A percentile compares a stretch with the other conserved stretches of the same genome.
phyloP scores from a whole-genome alignment of 2,888 invertebrate genomes.

The Anthrax anthrax region DNA sequence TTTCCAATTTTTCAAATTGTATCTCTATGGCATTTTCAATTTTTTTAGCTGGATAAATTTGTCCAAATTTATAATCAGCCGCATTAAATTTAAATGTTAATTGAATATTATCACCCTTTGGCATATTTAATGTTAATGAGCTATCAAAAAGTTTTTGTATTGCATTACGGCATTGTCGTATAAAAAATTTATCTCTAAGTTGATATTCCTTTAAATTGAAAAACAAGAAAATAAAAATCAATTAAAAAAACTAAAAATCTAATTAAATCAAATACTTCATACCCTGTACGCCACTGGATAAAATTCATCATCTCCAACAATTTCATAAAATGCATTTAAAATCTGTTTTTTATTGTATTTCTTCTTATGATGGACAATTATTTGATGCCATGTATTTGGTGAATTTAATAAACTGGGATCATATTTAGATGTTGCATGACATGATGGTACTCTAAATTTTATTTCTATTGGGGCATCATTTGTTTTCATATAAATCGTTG shows the following conservation, averaged over 20 bases:
- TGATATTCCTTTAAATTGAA: slow-evolving; percentile 4
- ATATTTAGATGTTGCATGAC: not conserved
- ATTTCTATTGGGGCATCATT: slow-evolving; percentile 3
- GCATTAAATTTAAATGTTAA: slow-evolving; percentile 6
- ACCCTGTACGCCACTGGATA: slow-evolving; percentile 11
- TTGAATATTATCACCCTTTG: not conserved
- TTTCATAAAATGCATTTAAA: slow-evolving; percentile 5
- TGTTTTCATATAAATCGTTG: not conserved
- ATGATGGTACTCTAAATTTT: not conserved
- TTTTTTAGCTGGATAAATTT: slow-evolving; percentile 10
- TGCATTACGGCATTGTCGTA: slow-evolving; percentile 6
- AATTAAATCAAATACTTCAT: not conserved
- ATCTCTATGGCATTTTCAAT: slow-evolving; percentile 6
- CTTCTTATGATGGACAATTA: slow-evolving; percentile 2
- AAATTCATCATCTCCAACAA: slow-evolving; percentile 7
- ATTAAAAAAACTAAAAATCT: no score
- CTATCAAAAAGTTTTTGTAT: slow-evolving; percentile 7
- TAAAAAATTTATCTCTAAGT: slow-evolving; percentile 5
- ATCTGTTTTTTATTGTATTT: slow-evolving; percentile 4
- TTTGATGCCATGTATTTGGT: slow-evolving; percentile 4
- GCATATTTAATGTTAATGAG: slow-evolving; percentile 1
- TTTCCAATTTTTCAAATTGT: slow-evolving; percentile 4
- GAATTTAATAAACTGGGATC: not conserved
- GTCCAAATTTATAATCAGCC: slow-evolving; percentile 8
- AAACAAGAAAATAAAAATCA: not conserved